Percentiles rank a stretch among this genome's conserved stretches.
phyloP scores from a whole-genome alignment of 2,797 vertebrate genomes.

The Cossypha caffra region DNA sequence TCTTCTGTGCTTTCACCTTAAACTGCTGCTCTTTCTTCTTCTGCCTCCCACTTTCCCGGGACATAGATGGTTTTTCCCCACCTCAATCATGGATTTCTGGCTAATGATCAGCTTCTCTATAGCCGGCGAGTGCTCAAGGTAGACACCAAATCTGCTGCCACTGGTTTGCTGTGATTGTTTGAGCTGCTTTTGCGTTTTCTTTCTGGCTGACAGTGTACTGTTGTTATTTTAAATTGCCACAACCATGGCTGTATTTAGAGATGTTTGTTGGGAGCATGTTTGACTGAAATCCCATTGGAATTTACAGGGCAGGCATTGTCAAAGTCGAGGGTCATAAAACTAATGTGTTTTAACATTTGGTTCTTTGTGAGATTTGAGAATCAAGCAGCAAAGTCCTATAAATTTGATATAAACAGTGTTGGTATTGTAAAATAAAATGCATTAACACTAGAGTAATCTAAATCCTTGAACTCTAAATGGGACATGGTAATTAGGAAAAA shows the following conservation, averaged over 20 bases:
- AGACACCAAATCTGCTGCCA: constrained; percentile 51
- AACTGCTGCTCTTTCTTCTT: constrained; percentile 49
- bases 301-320: background rate
- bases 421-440: background rate
- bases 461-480: background rate
- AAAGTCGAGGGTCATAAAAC: background rate
- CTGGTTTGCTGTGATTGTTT: constrained; percentile 48
- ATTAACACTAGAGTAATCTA: background rate
- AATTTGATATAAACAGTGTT: background rate
- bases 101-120: constrained; percentile 83
- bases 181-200: background rate
- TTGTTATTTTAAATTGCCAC: background rate
- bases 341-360: background rate
- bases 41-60: background rate
- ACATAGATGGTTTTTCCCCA: constrained; percentile 90
- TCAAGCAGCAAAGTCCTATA: background rate
- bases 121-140: constrained; percentile 89
- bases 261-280: background rate
- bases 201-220: background rate
- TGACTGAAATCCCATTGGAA: background rate
- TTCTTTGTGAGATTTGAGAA: background rate
- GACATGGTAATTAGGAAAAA: background rate
- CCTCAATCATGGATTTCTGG: constrained; percentile 86
- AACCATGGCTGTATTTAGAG: background rate
- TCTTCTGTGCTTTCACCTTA: background rate